Percentiles rank a stretch among this genome's conserved stretches.
phyloP scores from a whole-genome alignment of 1,140 invertebrate species.

The Drosophila watanabei region DNA sequence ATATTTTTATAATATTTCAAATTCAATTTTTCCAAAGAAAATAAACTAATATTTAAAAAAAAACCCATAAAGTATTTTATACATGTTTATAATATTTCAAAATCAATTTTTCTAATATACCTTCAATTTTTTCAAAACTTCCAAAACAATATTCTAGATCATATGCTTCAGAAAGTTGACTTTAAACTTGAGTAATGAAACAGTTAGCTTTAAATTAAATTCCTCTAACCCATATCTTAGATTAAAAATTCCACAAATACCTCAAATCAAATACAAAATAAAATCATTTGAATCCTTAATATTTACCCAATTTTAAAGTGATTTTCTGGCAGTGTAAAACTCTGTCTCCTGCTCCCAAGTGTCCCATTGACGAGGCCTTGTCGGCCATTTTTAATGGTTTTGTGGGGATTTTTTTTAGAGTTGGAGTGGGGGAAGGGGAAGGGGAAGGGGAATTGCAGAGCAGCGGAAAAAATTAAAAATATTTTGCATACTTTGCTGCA shows the following conservation, averaged over 20 bases:
- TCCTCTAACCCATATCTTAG: no score
- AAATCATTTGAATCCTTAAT: background rate
- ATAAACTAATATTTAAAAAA: no score
- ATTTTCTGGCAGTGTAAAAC: slow-evolving; percentile 6
- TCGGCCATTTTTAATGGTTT: slow-evolving; percentile 78
- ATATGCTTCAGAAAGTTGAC: background rate
- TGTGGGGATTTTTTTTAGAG: no score
- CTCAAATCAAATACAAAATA: background rate
- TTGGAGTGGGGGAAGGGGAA: no score
- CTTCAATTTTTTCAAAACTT: no score
- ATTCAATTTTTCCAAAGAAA: no score
- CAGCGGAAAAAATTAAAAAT: slow-evolving; percentile 61
- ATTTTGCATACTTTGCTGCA: slow-evolving; percentile 58
- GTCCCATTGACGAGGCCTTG: slow-evolving; percentile 63
- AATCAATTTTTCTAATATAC: no score
- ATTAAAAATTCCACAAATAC: background rate
- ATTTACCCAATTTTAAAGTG: no score
- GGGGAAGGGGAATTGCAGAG: slow-evolving; percentile 2
- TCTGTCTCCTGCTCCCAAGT: slow-evolving; percentile 59
- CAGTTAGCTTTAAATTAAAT: background rate
- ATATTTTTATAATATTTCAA: no score
- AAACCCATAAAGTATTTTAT: no score
- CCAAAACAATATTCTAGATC: no score
- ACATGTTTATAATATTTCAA: no score
- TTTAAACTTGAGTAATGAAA: background rate